A percentile compares a stretch with the other conserved stretches of the same genome.
phyloP scores from a whole-genome alignment of 2,797 vertebrate genomes.

The Garrulus glandarius region DNA sequence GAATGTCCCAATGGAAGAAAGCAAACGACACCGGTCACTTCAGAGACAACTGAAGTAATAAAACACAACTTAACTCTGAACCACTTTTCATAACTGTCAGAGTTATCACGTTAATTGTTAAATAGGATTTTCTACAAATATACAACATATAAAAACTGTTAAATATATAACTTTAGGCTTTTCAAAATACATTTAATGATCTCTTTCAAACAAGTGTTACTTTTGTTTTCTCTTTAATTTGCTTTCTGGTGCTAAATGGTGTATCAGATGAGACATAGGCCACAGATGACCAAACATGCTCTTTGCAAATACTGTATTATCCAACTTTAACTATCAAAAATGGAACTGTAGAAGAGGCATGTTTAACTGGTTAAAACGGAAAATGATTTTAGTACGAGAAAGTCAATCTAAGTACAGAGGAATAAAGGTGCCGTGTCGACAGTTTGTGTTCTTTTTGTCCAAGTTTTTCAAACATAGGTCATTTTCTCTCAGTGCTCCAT shows the following conservation, averaged over 20 bases:
- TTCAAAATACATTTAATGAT: slow-evolving; percentile 99
- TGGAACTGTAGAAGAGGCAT: slow-evolving; percentile 83
- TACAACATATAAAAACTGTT: slow-evolving; percentile 99
- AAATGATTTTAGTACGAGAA: slow-evolving; percentile 87
- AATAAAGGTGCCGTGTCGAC: slow-evolving; percentile 79
- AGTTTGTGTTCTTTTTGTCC: slow-evolving; percentile 31
- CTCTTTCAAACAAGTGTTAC: slow-evolving; percentile 86
- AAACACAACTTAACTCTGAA: slow-evolving; percentile 86
- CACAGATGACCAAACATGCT: slow-evolving; percentile 83
- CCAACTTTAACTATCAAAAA: slow-evolving; percentile 87
- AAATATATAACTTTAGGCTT: slow-evolving; percentile 99
- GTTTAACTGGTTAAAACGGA: slow-evolving; percentile 88
- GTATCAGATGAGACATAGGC: slow-evolving; percentile 75
- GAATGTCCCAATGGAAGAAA: slow-evolving; percentile 77
- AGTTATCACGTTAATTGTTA: slow-evolving; percentile 90
- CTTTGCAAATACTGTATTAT: slow-evolving; percentile 82
- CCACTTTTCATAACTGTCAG: slow-evolving; percentile 80
- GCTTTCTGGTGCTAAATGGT: slow-evolving; percentile 81
- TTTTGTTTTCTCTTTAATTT: slow-evolving; percentile 77
- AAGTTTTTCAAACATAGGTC: slow-evolving; percentile 36
- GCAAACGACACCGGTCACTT: slow-evolving; percentile 82
- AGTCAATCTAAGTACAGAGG: slow-evolving; percentile 81
- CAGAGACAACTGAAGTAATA: slow-evolving; percentile 87
- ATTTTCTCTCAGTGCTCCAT: slow-evolving; percentile 51
- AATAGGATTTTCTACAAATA: slow-evolving; percentile 99